Percentiles rank a stretch among this genome's conserved stretches.
Conservation (phyloP, 2,113 vertebrate species). For the Paramisgurnus dabryanus region DNA sequence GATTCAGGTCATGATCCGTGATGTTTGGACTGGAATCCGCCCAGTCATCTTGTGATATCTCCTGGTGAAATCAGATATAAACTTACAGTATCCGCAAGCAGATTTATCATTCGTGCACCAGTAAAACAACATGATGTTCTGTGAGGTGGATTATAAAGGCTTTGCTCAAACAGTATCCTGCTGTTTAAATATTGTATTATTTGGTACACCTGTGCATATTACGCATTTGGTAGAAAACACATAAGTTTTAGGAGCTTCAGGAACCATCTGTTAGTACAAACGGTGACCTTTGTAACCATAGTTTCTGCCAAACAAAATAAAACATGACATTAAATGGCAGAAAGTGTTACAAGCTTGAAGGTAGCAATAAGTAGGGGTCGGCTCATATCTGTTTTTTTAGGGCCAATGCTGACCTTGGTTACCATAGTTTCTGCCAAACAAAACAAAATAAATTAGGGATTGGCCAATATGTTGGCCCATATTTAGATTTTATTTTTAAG, state of each 20-base stretch:
- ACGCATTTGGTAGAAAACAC: background rate
- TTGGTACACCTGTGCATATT: background rate
- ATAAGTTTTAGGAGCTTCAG: background rate
- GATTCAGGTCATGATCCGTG: slow-evolving; percentile 13
- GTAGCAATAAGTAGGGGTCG: no score
- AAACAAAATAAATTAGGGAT: no score
- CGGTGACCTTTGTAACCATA: background rate
- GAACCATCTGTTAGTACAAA: background rate
- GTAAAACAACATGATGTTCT: background rate
- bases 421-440: no score
- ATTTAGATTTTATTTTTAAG: no score
- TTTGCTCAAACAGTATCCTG: background rate
- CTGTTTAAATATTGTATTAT: background rate
- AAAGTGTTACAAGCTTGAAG: no score
- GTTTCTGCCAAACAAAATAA: background rate
- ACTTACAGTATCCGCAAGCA: background rate
- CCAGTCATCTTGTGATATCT: slow-evolving; percentile 27
- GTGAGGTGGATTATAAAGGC: background rate
- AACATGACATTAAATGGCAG: no score
- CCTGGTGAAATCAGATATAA: slow-evolving; percentile 32
- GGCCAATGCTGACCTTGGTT: no score
- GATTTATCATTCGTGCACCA: background rate
- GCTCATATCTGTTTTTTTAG: no score
- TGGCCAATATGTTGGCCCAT: no score
- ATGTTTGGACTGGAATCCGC: slow-evolving; percentile 1